A percentile compares a stretch with the other conserved stretches of the same genome.
These are phyloP conservation scores for Pomatorhinus ruficollis DNA, from an alignment of 2,113 vertebrate genomes.

Conservation along the genomic window DNA sequence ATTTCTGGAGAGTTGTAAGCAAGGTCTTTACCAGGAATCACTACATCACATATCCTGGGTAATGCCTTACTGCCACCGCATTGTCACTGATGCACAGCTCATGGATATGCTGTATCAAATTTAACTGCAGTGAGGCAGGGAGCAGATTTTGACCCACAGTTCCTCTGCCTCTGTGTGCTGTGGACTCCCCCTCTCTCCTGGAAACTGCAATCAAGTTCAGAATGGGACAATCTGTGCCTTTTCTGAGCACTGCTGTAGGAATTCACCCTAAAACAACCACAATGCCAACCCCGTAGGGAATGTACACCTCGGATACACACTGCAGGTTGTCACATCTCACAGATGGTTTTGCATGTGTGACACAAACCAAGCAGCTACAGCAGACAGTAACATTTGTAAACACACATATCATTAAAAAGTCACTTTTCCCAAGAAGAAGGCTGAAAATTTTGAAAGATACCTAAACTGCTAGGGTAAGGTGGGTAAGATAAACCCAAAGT, in stretches of 20 bases:
- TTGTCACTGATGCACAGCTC: not conserved
- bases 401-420: not conserved
- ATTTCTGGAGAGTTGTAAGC: not conserved
- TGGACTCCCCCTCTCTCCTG: not conserved
- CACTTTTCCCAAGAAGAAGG: not conserved
- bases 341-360: not conserved
- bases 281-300: not conserved
- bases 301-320: not conserved
- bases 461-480: fast-evolving
- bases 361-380: not conserved
- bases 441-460: not conserved
- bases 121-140: not conserved
- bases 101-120: not conserved
- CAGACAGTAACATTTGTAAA: not conserved
- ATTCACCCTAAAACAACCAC: not conserved
- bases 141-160: not conserved
- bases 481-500: not conserved
- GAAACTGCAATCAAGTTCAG: not conserved
- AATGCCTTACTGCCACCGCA: not conserved
- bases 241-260: not conserved
- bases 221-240: not conserved
- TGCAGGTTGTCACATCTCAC: not conserved
- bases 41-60: too few relatives aligned
- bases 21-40: not conserved
- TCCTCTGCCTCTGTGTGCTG: not conserved